Base-by-base conservation (phyloP, 1,140 invertebrate species). In the Drosophila nebulosa region DNA sequence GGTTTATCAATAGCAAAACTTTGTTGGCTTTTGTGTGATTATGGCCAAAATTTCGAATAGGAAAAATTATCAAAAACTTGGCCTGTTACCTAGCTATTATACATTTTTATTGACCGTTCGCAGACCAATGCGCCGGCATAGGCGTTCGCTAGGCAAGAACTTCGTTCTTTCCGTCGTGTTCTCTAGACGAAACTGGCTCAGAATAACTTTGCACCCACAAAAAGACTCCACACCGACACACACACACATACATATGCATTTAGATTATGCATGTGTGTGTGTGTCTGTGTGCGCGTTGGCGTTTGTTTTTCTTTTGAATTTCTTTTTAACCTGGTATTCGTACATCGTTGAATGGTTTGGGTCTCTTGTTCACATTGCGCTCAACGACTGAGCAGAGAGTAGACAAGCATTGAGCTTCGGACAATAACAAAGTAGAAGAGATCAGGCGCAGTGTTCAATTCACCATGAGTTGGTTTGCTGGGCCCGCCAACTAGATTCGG, bases 151-250 rank as follows among this genome's bases (percentile, higher is more conserved):
- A 18, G 16, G 16, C 16, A 32, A 35, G 27, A 57, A 21, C 16
- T 21, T 39, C 57, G 39, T 46, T 10, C 39, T 46, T 7, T 7
- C 10, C 12, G 35, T 39, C 57, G 21, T 42, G 21, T 39, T 57
- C 64, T 68, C 53, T 85, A 46, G 18, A 72, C 64, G 26, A 77
- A 85, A 85, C 68, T 69, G 51, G 79, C 64, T 85, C 52, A 59
- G 57, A 73, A 22, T 32, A 59, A 39, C 26, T 50, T 55, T 26
- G 61, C 27, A 52, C 52, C 39, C 68, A 16, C 67, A 52, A 21
- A 26, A 27, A 27, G 51, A 53, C 51, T 53, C 26, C 26, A 27
- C 24, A 51, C n/a, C n/a, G n/a, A n/a, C n/a, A n/a, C n/a, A n/a
- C 26, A 2, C 16, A 16, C 5, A 53, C 12, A 53, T 27, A 27